A percentile compares a stretch with the other conserved stretches of the same genome.
phyloP scores from a whole-genome alignment of 2,888 invertebrate species.

The Tetanocera ferruginea region DNA sequence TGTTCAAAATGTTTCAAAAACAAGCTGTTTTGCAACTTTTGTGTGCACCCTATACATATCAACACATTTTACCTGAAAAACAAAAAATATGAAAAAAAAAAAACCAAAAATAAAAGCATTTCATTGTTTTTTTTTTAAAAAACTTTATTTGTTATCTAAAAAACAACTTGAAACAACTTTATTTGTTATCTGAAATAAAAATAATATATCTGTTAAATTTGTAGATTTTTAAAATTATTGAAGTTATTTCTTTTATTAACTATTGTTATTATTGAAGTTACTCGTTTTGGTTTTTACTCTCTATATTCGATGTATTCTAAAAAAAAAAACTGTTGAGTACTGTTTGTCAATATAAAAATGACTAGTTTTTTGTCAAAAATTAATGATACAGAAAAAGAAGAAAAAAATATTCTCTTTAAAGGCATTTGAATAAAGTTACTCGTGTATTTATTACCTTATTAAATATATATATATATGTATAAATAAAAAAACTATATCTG shows the following conservation, averaged over 20 bases:
- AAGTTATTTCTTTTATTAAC: not conserved
- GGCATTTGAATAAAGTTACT: conserved; percentile 28
- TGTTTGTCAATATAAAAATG: not conserved
- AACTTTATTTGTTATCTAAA: not conserved
- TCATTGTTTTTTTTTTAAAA: conserved; percentile 2
- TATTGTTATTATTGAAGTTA: too few species aligned
- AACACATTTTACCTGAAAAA: conserved; percentile 31
- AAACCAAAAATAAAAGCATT: not conserved
- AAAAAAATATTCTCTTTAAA: not conserved
- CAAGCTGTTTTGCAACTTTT: too few species aligned
- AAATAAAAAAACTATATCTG: not conserved
- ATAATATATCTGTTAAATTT: not conserved
- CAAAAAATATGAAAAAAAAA: not conserved
- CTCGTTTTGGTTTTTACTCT: too few species aligned
- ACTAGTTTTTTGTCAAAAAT: conserved; percentile 17
- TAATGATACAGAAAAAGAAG: not conserved
- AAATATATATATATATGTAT: not conserved
- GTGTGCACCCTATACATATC: not conserved
- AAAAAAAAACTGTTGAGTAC: not conserved
- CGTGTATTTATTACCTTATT: conserved; percentile 23
- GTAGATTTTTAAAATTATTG: not conserved
- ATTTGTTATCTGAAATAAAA: not conserved
- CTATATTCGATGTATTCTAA: conserved; percentile 3
- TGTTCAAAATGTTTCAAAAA: too few species aligned
- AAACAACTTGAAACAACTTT: not conserved